Evolutionary conservation across 1,140 invertebrate genomes (phyloP), one percentile per base, ranked within the genome.

Genomic region (Saccostrea glomerata): DNA sequence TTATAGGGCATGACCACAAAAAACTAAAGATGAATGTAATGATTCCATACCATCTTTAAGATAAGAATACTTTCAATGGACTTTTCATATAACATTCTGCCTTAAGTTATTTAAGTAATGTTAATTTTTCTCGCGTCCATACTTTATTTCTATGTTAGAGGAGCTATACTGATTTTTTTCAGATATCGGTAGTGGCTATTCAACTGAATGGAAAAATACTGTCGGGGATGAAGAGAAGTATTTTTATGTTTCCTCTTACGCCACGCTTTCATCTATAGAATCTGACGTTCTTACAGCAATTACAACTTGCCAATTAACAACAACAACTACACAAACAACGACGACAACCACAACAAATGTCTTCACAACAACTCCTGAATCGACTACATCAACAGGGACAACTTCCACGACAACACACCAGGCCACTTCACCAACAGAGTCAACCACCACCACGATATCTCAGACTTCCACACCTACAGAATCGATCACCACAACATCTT

Each of bases 151-250:
- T 9, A 47, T 47, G 47, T 47, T 7, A 47, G 6, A 47, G 47
- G 5, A 6, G 47, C 47, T 47, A 9, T 47, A 20, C 17, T 17
- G 17, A 63, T 77, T 77, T 11, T 73, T 30, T 17, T 0, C 30
- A 77, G 70, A 77, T 17, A 77, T 77, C 15, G 25, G 23, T 4
- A 77, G 70, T 30, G 70, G 70, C 25, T 77, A 36, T 77, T 13
- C 70, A 30, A 4, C 70, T 3, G 70, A 77, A 17, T 77, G 70
- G 70, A 77, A 77, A 17, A 77, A 30, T 17, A 40, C 70, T 30
- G 70, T 77, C 13, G 70, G 70, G 13, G 70, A 77, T 13, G 70
- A 77, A 30, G 25, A 25, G 11, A 77, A 77, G 70, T 77, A 77
- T 77, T 77, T 77, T 12, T 77, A 77, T 77, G 70, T 15, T 6